Conservation (phyloP, 1,140 invertebrate genomes). For the Drosophila bocki region DNA sequence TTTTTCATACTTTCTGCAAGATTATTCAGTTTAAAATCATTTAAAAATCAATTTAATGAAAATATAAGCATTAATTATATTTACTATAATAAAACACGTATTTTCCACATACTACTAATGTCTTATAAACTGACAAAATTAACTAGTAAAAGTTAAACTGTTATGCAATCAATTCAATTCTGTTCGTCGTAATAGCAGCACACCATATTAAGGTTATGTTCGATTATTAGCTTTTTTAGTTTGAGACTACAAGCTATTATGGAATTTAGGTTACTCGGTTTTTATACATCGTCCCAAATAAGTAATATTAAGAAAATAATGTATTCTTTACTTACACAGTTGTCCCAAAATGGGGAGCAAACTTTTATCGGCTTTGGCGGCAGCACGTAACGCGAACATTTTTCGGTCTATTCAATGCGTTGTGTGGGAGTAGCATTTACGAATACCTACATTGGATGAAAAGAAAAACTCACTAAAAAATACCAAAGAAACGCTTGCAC, state of each 20-base stretch:
- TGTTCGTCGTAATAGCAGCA: conserved; percentile 8
- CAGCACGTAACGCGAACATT: conserved; percentile 81
- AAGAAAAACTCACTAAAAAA: conserved; percentile 1
- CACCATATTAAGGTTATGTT: conserved; percentile 13
- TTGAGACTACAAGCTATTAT: background rate
- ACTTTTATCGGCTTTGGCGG: conserved; percentile 74
- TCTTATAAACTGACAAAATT: background rate
- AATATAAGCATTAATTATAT: background rate
- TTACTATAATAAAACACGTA: no score
- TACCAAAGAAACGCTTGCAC: background rate
- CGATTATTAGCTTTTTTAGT: background rate
- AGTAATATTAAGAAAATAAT: background rate
- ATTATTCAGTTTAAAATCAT: background rate
- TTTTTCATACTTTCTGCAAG: background rate
- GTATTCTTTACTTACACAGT: conserved; percentile 68
- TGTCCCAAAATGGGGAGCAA: conserved; percentile 77
- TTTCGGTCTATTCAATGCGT: conserved; percentile 33
- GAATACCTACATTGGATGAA: background rate
- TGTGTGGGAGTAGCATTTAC: conserved; percentile 1
- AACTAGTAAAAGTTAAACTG: background rate
- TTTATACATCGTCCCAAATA: background rate
- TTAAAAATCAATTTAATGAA: background rate
- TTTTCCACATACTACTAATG: no score
- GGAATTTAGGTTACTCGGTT: background rate
- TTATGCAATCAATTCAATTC: conserved; percentile 1